Conservation (phyloP, 2,888 invertebrate genomes). For the Asteroscopus sphinx region DNA sequence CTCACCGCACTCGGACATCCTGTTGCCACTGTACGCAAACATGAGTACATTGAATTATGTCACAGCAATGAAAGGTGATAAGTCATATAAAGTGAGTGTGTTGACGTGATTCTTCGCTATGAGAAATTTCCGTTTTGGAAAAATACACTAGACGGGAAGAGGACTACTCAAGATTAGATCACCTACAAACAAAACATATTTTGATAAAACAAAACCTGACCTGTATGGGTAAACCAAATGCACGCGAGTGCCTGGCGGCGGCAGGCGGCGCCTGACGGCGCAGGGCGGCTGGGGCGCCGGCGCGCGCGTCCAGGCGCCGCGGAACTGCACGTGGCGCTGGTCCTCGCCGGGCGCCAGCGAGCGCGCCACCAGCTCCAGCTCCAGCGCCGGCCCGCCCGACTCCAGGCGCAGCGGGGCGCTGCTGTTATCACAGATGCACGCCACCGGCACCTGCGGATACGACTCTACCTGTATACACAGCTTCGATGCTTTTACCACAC, state of each 20-base stretch:
- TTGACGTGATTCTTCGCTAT: no score
- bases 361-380: constrained; percentile 93
- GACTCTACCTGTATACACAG: neutral
- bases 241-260: constrained; percentile 72
- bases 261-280: constrained; percentile 67
- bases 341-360: constrained; percentile 94
- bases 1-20: constrained; percentile 91
- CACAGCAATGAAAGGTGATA: neutral
- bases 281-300: constrained; percentile 59
- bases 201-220: constrained; percentile 53
- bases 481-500: neutral
- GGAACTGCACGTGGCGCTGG: constrained; percentile 94
- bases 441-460: constrained; percentile 89
- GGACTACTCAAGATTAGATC: neutral
- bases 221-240: constrained; percentile 79
- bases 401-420: constrained; percentile 72
- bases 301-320: constrained; percentile 88
- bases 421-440: constrained; percentile 95
- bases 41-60: neutral
- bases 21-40: constrained; percentile 27
- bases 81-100: no score
- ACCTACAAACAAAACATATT: neutral
- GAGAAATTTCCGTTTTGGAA: no score
- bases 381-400: constrained; percentile 88
- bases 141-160: neutral